Evolutionary conservation across 2,797 vertebrate species (phyloP), one percentile per base, ranked within the genome.

Genomic region (Etheostoma nigrum): DNA sequence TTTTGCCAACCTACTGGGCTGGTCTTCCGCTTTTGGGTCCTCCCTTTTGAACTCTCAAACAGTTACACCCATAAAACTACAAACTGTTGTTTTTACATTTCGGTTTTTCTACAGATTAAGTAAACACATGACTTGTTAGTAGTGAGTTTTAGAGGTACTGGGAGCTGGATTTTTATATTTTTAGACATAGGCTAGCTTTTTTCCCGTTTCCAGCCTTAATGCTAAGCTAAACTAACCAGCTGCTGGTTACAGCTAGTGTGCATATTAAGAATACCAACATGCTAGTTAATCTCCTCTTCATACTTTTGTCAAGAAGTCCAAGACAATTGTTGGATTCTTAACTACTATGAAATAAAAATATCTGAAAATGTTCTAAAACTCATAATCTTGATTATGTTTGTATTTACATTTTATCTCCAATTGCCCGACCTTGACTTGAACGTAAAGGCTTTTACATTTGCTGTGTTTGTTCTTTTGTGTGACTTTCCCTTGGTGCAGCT

Each of bases 391-490:
- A 14, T 52, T 33, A 0, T 49, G 42, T 45, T 74, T 9, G n/a
- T 23, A 30, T 51, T 25, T 15, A 18, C 3, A 21, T 47, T 40
- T 27, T 30, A 12, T 49, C 42, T 10, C 49, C 0, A 13, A 42
- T 57, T 74, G 33, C 15, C 36, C 21, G 52, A 40, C 18, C 40
- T 16, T 23, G 4, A 36, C 30, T 45, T 30, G 19, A 27, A 21
- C 30, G 33, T 14, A 1, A 14, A 44, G 5, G 5, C 1, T 42
- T 65, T 57, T 47, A 36, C 2, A 54, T 74, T 25, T 42, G 8
- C 33, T 45, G 52, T 18, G 23, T 60, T 78, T 54, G 44, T 15
- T 40, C 4, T 55, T 81, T 79, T 44, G 40, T 48, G 30, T 55
- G 15, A 52, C 81, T 55, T n/a, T 44, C 40, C 79, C 67, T 51